phyloP scores from a whole-genome alignment of 2,888 invertebrate species.

The Scrobipalpa atriplicella region DNA sequence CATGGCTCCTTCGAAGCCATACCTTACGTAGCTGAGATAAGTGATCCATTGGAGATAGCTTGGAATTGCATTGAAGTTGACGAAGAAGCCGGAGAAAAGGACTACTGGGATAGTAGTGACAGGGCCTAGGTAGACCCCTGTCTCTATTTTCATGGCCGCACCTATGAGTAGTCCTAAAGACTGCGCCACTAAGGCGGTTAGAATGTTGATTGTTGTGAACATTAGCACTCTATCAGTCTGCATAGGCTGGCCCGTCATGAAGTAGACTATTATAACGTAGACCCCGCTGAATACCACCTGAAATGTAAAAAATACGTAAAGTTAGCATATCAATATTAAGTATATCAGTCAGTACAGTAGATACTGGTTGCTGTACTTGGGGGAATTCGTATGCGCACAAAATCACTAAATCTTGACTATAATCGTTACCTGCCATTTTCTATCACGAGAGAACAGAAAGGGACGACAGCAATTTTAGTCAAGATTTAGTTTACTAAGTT shows the following conservation, averaged over 20 bases:
- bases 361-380: too few species aligned
- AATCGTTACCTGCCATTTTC: too few species aligned
- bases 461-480: too few species aligned
- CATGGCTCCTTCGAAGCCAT: conserved; percentile 96
- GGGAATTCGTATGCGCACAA: too few species aligned
- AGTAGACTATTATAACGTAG: conserved; percentile 95
- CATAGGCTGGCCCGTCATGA: conserved; percentile 97
- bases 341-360: too few species aligned
- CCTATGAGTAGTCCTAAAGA: conserved; percentile 96
- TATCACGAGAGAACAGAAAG: too few species aligned
- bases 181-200: conserved; percentile 96
- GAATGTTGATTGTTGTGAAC: conserved; percentile 88
- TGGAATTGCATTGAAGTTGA: conserved; percentile 95
- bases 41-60: conserved; percentile 94
- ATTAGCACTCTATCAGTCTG: conserved; percentile 91
- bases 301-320: conserved; percentile 51
- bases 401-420: too few species aligned
- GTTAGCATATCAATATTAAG: too few species aligned
- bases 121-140: conserved; percentile 91
- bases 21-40: conserved; percentile 93
- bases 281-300: conserved; percentile 94
- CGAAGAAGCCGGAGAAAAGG: conserved; percentile 97
- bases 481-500: too few species aligned
- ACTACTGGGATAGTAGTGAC: conserved; percentile 96
- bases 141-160: conserved; percentile 94